Evolutionary conservation across 2,797 vertebrate genomes (phyloP), one percentile per base, ranked within the genome.

Genomic region (Labroides dimidiatus): DNA sequence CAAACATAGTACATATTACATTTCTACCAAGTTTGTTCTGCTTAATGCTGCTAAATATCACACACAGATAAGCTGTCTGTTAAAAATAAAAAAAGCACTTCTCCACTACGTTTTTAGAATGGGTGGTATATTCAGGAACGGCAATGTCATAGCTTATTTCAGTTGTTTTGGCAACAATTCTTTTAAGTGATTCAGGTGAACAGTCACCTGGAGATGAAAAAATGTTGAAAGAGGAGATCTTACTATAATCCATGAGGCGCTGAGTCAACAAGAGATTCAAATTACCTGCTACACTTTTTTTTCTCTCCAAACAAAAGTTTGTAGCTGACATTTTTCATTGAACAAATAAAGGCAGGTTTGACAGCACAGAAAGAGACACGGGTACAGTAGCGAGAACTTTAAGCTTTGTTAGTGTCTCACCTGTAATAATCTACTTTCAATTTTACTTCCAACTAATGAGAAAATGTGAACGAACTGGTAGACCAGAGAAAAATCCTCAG

Each of bases 281-380:
- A 55, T 66, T 45, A 70, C 62, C 41, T 1, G 33, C 17, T 3
- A 33, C 12, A 36, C 57, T 47, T 53, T 49, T 9, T n/a, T 48
- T 23, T 53, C 24, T 52, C 21, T 24, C 19, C 47, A 62, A 67
- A 78, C 58, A 77, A 68, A 36, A 33, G 72, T 4, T 52, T 48
- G 52, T 60, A 42, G 24, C 10, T 49, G 37, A 33, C 44, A 64
- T 37, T 20, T 51, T 50, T 13, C 19, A 13, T 2, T 55, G 4
- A 44, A 44, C 39, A 60, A 55, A 78, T 47, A 57, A 8, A 12
- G 17, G 39, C 9, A 62, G 62, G 49, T 59, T 21, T 11, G 23
- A 9, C 56, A 33, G 60, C 27, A 24, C 15, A 37, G 0, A 17
- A 1, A 2, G 10, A 11, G 17, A 30, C 27, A 12, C 37, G 50